These are phyloP conservation scores for Whitmania pigra DNA, from an alignment of 1,140 invertebrate genomes.

Conservation along the genomic window DNA sequence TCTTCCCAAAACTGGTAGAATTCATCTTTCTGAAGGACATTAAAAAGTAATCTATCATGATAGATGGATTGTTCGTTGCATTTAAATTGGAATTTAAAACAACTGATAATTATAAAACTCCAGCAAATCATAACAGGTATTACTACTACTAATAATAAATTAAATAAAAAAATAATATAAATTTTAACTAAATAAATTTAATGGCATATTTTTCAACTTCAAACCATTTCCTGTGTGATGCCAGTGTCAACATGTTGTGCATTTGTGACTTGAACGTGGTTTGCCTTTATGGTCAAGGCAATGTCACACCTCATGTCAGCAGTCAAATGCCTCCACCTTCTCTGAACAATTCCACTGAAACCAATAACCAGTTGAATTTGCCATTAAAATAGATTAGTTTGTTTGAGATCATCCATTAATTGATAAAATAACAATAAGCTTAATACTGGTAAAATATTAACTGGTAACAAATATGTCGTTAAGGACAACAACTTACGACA, in stretches of 20 bases:
- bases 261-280: conserved; percentile 59
- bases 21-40: conserved; percentile 46
- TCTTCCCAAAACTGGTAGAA: conserved; percentile 63
- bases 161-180: not conserved
- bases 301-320: conserved; percentile 54
- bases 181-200: not conserved
- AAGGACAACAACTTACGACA: conserved; percentile 52
- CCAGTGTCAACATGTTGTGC: conserved; percentile 50
- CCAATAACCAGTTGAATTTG: too few relatives aligned
- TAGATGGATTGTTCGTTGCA: not conserved
- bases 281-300: conserved; percentile 59
- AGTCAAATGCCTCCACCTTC: conserved; percentile 55
- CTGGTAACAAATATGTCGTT: too few relatives aligned
- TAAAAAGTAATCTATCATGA: not conserved
- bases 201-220: conserved; percentile 2
- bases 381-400: too few relatives aligned
- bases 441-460: too few relatives aligned
- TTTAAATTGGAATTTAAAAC: not conserved
- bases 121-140: not conserved
- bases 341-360: conserved; percentile 59
- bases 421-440: too few relatives aligned
- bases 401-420: too few relatives aligned
- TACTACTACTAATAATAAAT: not conserved
- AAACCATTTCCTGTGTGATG: conserved; percentile 54
- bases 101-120: not conserved